Evolutionary conservation across 2,113 vertebrate genomes (phyloP), one percentile per base, ranked within the genome.

Genomic region (Mixornis gularis): DNA sequence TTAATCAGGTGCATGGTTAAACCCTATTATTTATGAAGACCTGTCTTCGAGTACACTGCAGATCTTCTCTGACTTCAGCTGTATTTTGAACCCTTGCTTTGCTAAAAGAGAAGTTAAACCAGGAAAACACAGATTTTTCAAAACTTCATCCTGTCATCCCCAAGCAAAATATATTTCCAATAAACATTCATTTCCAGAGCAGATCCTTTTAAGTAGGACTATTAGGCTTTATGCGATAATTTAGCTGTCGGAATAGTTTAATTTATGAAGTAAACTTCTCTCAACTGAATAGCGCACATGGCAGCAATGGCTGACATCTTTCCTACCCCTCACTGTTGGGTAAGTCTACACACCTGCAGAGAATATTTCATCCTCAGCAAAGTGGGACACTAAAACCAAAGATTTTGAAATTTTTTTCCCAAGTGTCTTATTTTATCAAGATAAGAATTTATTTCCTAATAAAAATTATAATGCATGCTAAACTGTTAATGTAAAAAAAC

Each of bases 261-360:
- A 94, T 82, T 85, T 93, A 74, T 87, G 65, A 82, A n/a, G 36
- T 84, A 76, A 94, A 87, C 48, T 72, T 94, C 65, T 82, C 49
- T 92, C 55, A 64, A 3, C 25, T 85, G 62, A 71, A 36, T 58
- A 90, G 15, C 26, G 80, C 32, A 76, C 53, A 10, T 72, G 55
- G 56, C 36, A 78, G 44, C 65, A 71, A 29, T 60, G 90, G 56
- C 49, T 90, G 83, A 81, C 8, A 17, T 80, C 32, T 93, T 88
- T 84, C 58, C 53, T 93, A 65, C 29, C 49, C 20, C 13, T 88
- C 17, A 20, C 49, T 81, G 44, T 30, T 94, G 44, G 20, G 40
- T 59, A 92, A 73, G 18, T 56, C 83, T 81, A 22, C 18, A 27
- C 48, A 82, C 58, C 77, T 86, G n/a, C 44, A 53, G 36, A 4